Percentiles rank a stretch among this genome's conserved stretches.
phyloP scores from a whole-genome alignment of 64 coral and sea anemone genomes.

The Acropora tenuis region DNA sequence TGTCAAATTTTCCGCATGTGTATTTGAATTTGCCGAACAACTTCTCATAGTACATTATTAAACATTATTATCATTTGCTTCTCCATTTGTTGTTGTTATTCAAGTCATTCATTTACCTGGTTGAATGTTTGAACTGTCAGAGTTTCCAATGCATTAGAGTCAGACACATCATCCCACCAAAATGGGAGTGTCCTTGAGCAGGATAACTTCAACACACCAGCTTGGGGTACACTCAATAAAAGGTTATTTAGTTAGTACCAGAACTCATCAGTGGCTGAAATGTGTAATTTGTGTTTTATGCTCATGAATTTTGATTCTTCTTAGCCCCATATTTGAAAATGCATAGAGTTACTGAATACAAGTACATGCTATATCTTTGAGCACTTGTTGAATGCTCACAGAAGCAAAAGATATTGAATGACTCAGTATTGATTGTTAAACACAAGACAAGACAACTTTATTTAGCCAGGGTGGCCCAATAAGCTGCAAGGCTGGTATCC shows the following conservation, averaged over 20 bases:
- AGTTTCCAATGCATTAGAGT: conserved; percentile 28
- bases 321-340: not conserved
- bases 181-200: conserved; percentile 35
- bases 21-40: not conserved
- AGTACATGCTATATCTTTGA: not conserved
- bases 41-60: not conserved
- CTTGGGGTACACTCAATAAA: conserved; percentile 22
- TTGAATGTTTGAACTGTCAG: conserved; percentile 30
- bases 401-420: not conserved
- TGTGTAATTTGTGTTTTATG: not conserved
- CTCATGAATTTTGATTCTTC: not conserved
- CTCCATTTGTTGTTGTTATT: not conserved
- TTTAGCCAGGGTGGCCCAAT: no score
- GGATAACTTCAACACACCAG: conserved; percentile 32
- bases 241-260: not conserved
- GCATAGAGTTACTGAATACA: not conserved
- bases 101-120: conserved; percentile 10
- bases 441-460: no score
- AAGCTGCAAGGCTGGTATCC: no score
- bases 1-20: no score
- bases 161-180: conserved; percentile 52
- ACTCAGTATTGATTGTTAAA: not conserved
- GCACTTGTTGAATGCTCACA: not conserved
- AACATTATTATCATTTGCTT: no score
- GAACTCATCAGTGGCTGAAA: not conserved